Evolutionary conservation across 2,888 invertebrate genomes (phyloP).

Genomic region (Siphlonurus alternatus): DNA sequence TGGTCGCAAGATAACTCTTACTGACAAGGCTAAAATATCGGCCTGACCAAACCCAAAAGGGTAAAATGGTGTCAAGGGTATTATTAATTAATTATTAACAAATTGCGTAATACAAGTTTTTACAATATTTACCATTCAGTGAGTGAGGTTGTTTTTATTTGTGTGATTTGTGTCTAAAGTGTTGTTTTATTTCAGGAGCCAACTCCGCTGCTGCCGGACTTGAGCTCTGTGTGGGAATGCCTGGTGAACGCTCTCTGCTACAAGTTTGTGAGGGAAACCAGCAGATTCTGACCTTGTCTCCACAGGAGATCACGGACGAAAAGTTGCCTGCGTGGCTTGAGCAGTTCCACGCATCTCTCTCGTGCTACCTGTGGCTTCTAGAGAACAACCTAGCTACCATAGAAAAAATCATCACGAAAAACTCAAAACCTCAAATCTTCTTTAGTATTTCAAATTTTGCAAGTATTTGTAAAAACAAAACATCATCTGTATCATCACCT

Average conservation of each 20-base stretch:
- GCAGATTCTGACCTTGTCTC: neutral
- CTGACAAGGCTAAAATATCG: too few species aligned
- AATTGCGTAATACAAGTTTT: too few species aligned
- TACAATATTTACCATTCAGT: neutral
- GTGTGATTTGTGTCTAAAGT: slow-evolving; percentile 15
- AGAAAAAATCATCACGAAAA: neutral
- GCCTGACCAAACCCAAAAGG: too few species aligned
- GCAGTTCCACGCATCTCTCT: neutral
- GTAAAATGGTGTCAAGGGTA: too few species aligned
- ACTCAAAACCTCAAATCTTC: neutral
- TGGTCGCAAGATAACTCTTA: too few species aligned
- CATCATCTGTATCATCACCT: slow-evolving; percentile 10
- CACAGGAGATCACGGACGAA: neutral
- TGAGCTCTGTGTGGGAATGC: slow-evolving; percentile 15
- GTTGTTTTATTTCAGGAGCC: slow-evolving; percentile 19
- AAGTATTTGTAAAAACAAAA: too few species aligned
- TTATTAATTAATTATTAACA: too few species aligned
- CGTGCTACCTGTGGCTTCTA: neutral
- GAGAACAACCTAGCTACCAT: neutral
- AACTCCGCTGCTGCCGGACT: slow-evolving; percentile 16
- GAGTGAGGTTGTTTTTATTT: neutral
- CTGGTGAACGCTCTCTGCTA: slow-evolving; percentile 17
- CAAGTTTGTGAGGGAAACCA: slow-evolving; percentile 19
- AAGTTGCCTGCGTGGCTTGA: neutral
- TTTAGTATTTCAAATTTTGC: neutral